Evolutionary conservation across 2,888 invertebrate species (phyloP).

Genomic region (Yponomeuta sedellus): DNA sequence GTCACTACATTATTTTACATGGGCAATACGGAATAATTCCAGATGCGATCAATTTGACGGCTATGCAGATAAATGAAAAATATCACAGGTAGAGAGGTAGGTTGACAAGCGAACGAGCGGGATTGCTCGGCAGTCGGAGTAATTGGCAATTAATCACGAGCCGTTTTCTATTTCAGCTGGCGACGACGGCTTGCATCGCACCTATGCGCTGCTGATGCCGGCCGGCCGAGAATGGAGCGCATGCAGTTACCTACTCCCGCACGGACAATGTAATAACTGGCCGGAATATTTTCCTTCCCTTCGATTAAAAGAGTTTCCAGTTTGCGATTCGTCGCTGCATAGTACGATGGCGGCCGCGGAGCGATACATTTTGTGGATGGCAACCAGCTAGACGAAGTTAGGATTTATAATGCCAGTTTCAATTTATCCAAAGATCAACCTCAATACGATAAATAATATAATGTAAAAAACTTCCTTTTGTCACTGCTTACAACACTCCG

Average conservation of each 20-base stretch:
- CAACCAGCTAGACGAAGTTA: no score
- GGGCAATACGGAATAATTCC: not conserved
- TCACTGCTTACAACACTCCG: no score
- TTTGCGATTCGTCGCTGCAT: not conserved
- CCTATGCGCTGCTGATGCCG: not conserved
- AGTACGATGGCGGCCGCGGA: not conserved
- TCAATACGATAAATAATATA: no score
- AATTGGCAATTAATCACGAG: slow-evolving; percentile 74
- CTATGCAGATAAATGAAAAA: slow-evolving; percentile 29
- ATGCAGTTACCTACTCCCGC: not conserved
- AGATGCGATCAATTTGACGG: not conserved
- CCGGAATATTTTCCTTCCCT: not conserved
- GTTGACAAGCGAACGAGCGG: slow-evolving; percentile 62
- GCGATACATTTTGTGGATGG: no score
- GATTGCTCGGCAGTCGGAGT: slow-evolving; percentile 64
- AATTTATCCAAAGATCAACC: no score
- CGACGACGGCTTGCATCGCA: slow-evolving; percentile 30
- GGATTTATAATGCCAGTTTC: no score
- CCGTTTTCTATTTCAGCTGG: slow-evolving; percentile 71
- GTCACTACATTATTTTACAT: not conserved
- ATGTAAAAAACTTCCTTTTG: no score
- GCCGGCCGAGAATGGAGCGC: not conserved
- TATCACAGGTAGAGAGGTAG: slow-evolving; percentile 32
- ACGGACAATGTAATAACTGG: not conserved
- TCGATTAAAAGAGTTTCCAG: not conserved